phyloP scores from a whole-genome alignment of 2,888 invertebrate species.

The Eremobia ochroleuca region DNA sequence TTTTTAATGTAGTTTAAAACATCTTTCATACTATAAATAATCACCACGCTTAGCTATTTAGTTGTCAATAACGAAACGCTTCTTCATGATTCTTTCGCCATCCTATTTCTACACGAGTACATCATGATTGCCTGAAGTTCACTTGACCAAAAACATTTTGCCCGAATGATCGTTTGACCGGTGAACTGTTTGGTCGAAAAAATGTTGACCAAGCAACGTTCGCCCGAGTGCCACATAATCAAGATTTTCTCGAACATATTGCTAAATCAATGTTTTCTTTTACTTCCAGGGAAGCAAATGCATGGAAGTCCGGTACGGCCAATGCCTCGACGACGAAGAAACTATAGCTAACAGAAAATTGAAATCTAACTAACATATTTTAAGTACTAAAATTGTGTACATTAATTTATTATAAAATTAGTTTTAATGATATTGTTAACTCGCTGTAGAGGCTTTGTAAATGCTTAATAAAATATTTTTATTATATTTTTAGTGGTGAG shows the following conservation, averaged over 20 bases:
- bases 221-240: not conserved
- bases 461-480: slow-evolving; percentile 62
- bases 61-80: not conserved
- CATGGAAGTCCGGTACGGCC: slow-evolving; percentile 92
- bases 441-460: slow-evolving; percentile 64
- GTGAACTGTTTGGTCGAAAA: no score
- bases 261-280: slow-evolving; percentile 16
- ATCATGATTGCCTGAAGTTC: not conserved
- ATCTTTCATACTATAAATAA: not conserved
- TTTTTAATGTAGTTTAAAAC: not conserved
- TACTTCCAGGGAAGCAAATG: slow-evolving; percentile 91
- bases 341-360: slow-evolving; percentile 83
- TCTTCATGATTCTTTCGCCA: not conserved
- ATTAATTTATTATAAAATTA: slow-evolving; percentile 66
- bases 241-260: not conserved
- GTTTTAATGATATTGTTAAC: slow-evolving; percentile 39
- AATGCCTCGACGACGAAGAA: slow-evolving; percentile 89
- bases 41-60: not conserved
- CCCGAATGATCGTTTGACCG: not conserved
- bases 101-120: not conserved
- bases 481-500: slow-evolving; percentile 16
- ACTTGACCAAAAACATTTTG: not conserved
- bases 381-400: slow-evolving; percentile 21
- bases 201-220: not conserved
- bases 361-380: slow-evolving; percentile 67